phyloP scores from a whole-genome alignment of 2,797 vertebrate species.

The Cichlasoma orientale region DNA sequence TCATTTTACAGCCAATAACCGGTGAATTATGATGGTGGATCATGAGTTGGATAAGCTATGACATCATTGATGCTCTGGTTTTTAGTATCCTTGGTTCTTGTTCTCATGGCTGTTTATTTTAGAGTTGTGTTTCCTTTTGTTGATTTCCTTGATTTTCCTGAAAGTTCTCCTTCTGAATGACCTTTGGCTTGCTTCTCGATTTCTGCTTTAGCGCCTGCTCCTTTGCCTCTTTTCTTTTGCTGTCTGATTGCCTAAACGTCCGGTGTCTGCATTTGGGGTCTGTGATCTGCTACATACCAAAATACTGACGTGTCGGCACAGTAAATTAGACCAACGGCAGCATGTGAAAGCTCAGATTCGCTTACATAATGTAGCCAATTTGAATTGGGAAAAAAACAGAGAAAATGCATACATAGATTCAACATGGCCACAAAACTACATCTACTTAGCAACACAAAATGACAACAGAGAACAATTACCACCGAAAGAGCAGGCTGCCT shows the following conservation, averaged over 20 bases:
- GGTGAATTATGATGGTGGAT: not conserved
- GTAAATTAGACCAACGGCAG: not conserved
- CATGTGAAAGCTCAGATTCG: not conserved
- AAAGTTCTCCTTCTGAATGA: not conserved
- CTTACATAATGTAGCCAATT: not conserved
- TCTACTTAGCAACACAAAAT: not conserved
- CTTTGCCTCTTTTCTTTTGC: not conserved
- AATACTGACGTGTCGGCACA: not conserved
- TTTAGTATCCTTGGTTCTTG: not conserved
- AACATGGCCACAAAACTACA: not conserved
- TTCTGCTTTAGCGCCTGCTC: not conserved
- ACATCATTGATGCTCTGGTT: not conserved
- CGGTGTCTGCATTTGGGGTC: not conserved
- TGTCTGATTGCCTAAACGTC: rapidly evolving
- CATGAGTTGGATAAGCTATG: not conserved
- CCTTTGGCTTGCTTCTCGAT: not conserved
- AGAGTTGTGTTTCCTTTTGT: not conserved
- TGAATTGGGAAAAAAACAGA: not conserved
- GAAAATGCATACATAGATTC: not conserved
- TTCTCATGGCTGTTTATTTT: not conserved
- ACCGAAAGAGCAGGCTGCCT: too few relatives aligned
- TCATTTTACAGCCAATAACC: not conserved
- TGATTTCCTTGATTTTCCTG: not conserved
- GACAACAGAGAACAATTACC: not conserved
- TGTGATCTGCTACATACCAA: not conserved